Base-by-base conservation (phyloP, 92 coral and sea anemone species). In the Pocillopora meandrina region DNA sequence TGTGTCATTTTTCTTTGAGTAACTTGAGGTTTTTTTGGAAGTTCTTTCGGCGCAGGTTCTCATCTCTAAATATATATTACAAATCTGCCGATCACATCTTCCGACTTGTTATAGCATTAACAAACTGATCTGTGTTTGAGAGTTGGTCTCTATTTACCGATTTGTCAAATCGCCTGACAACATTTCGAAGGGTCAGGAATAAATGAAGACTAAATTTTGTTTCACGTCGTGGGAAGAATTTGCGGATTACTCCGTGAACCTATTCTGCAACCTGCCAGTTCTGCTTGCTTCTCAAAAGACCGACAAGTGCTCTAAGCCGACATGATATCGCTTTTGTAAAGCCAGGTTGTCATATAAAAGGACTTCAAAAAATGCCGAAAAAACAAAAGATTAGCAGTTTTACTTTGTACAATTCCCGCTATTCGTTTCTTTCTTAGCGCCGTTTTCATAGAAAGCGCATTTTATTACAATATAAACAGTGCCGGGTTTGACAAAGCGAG, bases 151-250 rank as follows among this genome's bases (percentile, higher is more conserved):
- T 93, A 77, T 93, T 93, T 89, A 89, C 72, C 78, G 78, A 79
- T 75, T 75, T 88, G 97, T 91, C 97, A 93, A 82, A 33, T 64
- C 31, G 68, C 69, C 84, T 93, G 91, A 93, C 97, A 91, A 66
- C 81, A 78, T 81, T 77, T 86, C 73, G 74, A 91, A 89, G 91
- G 77, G 87, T 68, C 89, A 74, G 78, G 79, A 86, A 87, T 78
- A 89, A 80, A 91, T 89, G 91, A 93, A 91, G 92, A 84, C 95
- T 89, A 81, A 87, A 85, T 89, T 89, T 91, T 84, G 47, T 62
- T 89, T 80, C 59, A 55, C 84, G 55, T 84, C 93, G 93, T 93
- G 93, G 95, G 92, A 91, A 93, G 74, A 69, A 79, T 62, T 81
- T 91, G 49, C 82, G 92, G 88, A 72, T 87, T 87, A 82, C 52